phyloP scores from a whole-genome alignment of 2,888 invertebrate genomes.

The Brachyopa scutellaris region DNA sequence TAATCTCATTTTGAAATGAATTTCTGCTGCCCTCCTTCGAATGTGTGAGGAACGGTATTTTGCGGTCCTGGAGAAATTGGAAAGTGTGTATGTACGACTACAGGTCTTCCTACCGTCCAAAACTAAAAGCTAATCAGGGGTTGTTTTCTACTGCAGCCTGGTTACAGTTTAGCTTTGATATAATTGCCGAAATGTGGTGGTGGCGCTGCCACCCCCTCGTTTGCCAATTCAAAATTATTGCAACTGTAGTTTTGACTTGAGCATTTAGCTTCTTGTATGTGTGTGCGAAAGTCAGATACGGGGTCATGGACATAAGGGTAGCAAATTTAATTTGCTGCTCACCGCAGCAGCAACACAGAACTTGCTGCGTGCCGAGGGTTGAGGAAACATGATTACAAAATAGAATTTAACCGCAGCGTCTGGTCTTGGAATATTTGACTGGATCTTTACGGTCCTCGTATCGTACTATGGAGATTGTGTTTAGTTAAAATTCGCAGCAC shows the following conservation, averaged over 20 bases:
- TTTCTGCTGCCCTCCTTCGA: conserved; percentile 27
- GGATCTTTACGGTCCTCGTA: conserved; percentile 5
- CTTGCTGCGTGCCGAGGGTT: neutral
- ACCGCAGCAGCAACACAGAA: conserved; percentile 41
- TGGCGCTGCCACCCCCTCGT: conserved; percentile 28
- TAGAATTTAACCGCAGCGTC: conserved; percentile 60
- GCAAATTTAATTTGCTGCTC: conserved; percentile 62
- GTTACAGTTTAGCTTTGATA: conserved; percentile 3
- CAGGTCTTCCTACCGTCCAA: neutral
- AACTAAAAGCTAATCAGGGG: conserved; percentile 62
- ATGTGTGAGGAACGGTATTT: conserved; percentile 45
- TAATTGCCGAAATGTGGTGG: conserved; percentile 52
- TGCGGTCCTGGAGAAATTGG: conserved; percentile 52
- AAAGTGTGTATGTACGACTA: conserved; percentile 3
- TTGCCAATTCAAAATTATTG: conserved; percentile 68
- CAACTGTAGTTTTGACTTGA: conserved; percentile 65
- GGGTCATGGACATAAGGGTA: conserved; percentile 53
- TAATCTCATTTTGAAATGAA: conserved; percentile 59
- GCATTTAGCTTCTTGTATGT: conserved; percentile 24
- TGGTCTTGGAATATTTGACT: conserved; percentile 52
- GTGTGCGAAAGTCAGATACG: neutral
- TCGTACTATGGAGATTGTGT: neutral
- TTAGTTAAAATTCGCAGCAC: neutral
- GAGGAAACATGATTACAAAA: conserved; percentile 44
- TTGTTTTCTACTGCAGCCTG: conserved; percentile 22